These are phyloP conservation scores for Chascanopsetta lugubris DNA, from an alignment of 2,113 vertebrate genomes.

Conservation along the genomic window DNA sequence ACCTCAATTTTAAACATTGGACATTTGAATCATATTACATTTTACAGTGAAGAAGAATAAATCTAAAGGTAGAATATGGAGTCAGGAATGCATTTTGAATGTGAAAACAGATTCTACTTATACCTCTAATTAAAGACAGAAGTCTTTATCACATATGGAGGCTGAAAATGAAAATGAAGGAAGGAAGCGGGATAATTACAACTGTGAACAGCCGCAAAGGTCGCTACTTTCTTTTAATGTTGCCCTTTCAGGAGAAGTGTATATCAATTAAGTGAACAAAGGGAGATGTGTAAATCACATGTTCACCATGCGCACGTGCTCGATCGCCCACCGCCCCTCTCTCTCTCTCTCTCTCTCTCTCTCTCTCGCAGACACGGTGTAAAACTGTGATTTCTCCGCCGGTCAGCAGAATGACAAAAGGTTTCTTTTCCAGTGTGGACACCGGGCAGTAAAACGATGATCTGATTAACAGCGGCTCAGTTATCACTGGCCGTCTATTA, in stretches of 20 bases:
- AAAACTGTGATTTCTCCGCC: not conserved
- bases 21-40: too few species aligned
- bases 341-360: too few species aligned
- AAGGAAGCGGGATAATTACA: not conserved
- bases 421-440: not conserved
- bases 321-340: too few species aligned
- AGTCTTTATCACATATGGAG: not conserved
- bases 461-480: not conserved
- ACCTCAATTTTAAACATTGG: too few species aligned
- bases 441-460: not conserved
- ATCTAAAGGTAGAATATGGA: too few species aligned
- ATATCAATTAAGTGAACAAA: constrained; percentile 11
- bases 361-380: not conserved
- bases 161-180: not conserved
- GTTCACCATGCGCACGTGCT: not conserved
- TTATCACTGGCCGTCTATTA: not conserved
- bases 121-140: not conserved
- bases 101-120: too few species aligned
- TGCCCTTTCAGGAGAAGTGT: not conserved
- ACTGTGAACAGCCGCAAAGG: not conserved
- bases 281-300: not conserved
- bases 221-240: not conserved
- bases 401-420: not conserved
- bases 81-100: too few species aligned
- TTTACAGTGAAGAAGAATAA: too few species aligned